Base-by-base conservation (phyloP, 2,113 vertebrate species). In the Proterorhinus semilunaris region DNA sequence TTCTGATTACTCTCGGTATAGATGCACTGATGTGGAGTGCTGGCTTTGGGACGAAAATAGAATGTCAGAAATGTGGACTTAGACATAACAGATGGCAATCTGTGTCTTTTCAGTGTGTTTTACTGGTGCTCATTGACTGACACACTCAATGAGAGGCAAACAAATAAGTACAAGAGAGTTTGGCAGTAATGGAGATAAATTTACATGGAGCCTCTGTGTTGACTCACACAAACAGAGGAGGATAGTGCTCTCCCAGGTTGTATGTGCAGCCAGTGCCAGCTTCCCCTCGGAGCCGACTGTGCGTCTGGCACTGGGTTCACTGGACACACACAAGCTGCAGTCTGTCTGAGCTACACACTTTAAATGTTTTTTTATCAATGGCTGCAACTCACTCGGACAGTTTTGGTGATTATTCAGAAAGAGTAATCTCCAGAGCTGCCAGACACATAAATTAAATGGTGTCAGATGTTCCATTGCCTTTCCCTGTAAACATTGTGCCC, bases 301-400 rank as follows among this genome's bases (percentile, higher is more conserved):
- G 84, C 71, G 75, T 87, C 84, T 91, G 88, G 86, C 87, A 85
- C 70, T 74, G 79, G 83, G 78, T 79, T 80, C 71, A 86, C 83
- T 76, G 87, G 84, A 83, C 85, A 79, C 83, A 76, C 75, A 78
- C 83, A 83, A 75, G 84, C 87, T 88, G 86, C 49, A 70, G 73
- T 70, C 81, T 73, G 78, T 86, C 77, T 74, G 69, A 86, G 71
- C 76, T 63, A 78, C 81, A 77, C 83, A 69, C 79, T 82, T 75
- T 80, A 78, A 84, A 82, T 82, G 68, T 82, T 79, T 79, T 89
- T 86, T 77, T 79, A 78, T 88, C 80, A 83, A 67, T 81, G 80
- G 72, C 75, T 79, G 74, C 80, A 86, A 89, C 80, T 86, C 75
- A 75, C 65, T 72, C 80, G 13, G 46, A 75, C 83, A 72, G 54